Evolutionary conservation across 2,113 vertebrate genomes (phyloP).

Genomic region (Lipotes vexillifer): DNA sequence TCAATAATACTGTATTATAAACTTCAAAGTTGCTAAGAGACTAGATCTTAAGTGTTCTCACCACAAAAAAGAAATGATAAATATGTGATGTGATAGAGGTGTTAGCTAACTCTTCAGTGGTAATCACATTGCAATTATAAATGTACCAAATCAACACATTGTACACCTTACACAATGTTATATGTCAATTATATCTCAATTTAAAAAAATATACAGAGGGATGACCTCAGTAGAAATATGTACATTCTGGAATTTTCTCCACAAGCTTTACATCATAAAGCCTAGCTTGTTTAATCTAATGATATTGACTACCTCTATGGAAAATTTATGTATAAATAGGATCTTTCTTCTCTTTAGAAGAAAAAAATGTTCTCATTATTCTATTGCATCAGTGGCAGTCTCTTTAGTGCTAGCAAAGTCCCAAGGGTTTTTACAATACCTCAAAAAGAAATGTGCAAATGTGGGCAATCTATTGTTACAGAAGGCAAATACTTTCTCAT

Average conservation of each 20-base stretch:
- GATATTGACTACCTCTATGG: neutral
- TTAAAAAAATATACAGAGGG: neutral
- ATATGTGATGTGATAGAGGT: neutral
- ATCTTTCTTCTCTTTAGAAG: neutral
- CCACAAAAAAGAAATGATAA: neutral
- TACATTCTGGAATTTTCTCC: neutral
- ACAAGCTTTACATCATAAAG: neutral
- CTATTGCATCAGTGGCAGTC: neutral
- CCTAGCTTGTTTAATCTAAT: neutral
- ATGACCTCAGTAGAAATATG: neutral
- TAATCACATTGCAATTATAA: neutral
- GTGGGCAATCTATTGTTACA: neutral
- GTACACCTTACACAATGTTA: neutral
- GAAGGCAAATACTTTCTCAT: neutral
- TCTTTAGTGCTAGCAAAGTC: neutral
- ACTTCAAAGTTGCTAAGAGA: neutral
- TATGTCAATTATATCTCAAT: neutral
- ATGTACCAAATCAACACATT: neutral
- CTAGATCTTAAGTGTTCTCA: neutral
- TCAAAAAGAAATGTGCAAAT: neutral
- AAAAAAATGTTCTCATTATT: neutral
- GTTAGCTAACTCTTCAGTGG: neutral
- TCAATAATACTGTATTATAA: neutral
- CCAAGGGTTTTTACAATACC: neutral
- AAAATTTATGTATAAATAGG: neutral